These are phyloP conservation scores for Uloborus diversus DNA, from an alignment of 1,140 invertebrate species.

Conservation along the genomic window DNA sequence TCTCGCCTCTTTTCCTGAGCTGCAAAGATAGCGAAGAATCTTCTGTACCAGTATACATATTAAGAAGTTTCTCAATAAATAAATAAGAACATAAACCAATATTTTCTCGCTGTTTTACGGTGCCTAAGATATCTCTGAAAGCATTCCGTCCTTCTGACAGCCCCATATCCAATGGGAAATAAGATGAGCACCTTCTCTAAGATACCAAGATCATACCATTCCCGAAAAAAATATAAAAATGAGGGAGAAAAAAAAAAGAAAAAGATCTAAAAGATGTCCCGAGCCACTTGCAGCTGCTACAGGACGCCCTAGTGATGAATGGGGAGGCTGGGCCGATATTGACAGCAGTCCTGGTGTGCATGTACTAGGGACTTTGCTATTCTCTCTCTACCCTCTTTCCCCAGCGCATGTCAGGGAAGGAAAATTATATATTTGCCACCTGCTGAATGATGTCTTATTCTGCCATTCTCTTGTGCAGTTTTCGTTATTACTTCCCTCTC, in stretches of 20 bases:
- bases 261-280: constrained; percentile 16
- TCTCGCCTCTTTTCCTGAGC: too few species aligned
- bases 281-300: constrained; percentile 40
- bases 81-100: too few species aligned
- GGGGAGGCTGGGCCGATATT: constrained; percentile 37
- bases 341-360: constrained; percentile 45
- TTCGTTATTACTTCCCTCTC: constrained; percentile 39
- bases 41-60: too few species aligned
- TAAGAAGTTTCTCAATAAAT: too few species aligned
- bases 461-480: not conserved
- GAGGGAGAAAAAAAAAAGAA: not conserved
- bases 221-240: not conserved
- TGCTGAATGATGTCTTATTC: constrained; percentile 52
- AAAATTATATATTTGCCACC: constrained; percentile 53
- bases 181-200: not conserved
- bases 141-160: too few species aligned
- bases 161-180: not conserved
- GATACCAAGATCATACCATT: not conserved
- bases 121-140: too few species aligned
- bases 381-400: constrained; percentile 8
- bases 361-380: not conserved
- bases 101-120: too few species aligned
- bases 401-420: constrained; percentile 30
- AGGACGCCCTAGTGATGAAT: constrained; percentile 42
- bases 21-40: too few species aligned